Percentiles rank a stretch among this genome's conserved stretches.
Evolutionary conservation across 2,797 vertebrate species (phyloP).

Genomic region (Phrynocephalus guinanensis): DNA sequence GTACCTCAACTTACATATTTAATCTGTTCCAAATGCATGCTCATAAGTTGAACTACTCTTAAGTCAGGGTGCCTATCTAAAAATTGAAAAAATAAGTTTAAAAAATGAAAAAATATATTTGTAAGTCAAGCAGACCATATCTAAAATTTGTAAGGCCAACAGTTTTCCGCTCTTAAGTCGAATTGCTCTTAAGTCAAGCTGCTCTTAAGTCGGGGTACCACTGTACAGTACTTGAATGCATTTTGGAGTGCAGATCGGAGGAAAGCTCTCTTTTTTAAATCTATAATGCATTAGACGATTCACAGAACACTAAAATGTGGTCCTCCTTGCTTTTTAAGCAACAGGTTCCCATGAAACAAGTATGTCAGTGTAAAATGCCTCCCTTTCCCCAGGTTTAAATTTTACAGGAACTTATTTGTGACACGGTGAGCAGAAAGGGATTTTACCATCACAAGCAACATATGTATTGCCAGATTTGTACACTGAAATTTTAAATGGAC

Average conservation of each 20-base stretch:
- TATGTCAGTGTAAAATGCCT: neutral
- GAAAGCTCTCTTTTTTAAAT: neutral
- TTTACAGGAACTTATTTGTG: constrained; percentile 20
- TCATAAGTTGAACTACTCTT: too few relatives aligned
- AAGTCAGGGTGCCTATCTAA: too few relatives aligned
- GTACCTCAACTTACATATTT: too few relatives aligned
- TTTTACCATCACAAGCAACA: constrained; percentile 14
- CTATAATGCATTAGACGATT: neutral
- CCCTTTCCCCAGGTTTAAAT: neutral
- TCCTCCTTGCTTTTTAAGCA: neutral
- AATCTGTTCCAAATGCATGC: too few relatives aligned
- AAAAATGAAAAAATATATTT: too few relatives aligned
- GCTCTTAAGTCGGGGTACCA: too few relatives aligned
- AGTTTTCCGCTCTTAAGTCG: too few relatives aligned
- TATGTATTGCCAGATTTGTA: constrained; percentile 4
- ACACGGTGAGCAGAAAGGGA: neutral
- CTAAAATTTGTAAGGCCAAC: too few relatives aligned
- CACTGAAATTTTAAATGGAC: constrained; percentile 37
- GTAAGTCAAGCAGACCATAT: too few relatives aligned
- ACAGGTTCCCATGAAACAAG: neutral
- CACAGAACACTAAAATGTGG: neutral
- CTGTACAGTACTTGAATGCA: neutral
- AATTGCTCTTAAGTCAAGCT: too few relatives aligned
- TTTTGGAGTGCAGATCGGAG: neutral
- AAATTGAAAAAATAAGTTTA: too few relatives aligned